These are phyloP conservation scores for Carassius carassius DNA, from an alignment of 2,113 vertebrate species.

Conservation along the genomic window DNA sequence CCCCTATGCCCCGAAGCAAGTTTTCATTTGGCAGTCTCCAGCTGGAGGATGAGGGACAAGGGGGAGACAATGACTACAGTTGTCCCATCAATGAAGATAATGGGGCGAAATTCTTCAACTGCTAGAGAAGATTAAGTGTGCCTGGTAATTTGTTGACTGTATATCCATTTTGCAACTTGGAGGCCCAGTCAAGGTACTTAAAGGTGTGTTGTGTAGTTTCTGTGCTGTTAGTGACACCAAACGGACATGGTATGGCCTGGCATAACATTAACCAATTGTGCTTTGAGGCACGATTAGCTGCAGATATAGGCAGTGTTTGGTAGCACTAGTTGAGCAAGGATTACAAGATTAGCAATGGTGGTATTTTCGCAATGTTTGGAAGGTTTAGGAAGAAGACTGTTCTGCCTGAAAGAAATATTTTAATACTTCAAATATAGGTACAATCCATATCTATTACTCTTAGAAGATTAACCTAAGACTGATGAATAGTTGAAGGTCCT, in stretches of 20 bases:
- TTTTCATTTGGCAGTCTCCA: constrained; percentile 81
- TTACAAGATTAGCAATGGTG: not conserved
- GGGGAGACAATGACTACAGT: constrained; percentile 18
- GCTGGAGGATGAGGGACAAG: constrained; percentile 67
- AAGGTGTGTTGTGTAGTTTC: not conserved
- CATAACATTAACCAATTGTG: not conserved
- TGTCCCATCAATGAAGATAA: constrained; percentile 78
- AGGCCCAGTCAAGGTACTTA: not conserved
- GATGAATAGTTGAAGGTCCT: not conserved
- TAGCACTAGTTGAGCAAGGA: not conserved
- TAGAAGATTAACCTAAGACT: not conserved
- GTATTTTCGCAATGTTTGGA: not conserved
- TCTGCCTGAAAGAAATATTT: not conserved
- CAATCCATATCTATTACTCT: not conserved
- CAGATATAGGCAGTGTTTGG: not conserved
- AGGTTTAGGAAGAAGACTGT: not conserved
- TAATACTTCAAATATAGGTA: not conserved
- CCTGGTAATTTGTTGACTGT: not conserved
- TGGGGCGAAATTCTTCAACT: constrained; percentile 76
- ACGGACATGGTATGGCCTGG: not conserved
- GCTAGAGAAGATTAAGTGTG: constrained; percentile 56
- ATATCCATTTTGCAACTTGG: not conserved
- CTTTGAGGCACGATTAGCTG: not conserved
- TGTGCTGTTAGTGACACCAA: not conserved
- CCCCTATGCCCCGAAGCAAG: constrained; percentile 72